phyloP scores from a whole-genome alignment of 2,797 vertebrate species.

The Myotis myotis region DNA sequence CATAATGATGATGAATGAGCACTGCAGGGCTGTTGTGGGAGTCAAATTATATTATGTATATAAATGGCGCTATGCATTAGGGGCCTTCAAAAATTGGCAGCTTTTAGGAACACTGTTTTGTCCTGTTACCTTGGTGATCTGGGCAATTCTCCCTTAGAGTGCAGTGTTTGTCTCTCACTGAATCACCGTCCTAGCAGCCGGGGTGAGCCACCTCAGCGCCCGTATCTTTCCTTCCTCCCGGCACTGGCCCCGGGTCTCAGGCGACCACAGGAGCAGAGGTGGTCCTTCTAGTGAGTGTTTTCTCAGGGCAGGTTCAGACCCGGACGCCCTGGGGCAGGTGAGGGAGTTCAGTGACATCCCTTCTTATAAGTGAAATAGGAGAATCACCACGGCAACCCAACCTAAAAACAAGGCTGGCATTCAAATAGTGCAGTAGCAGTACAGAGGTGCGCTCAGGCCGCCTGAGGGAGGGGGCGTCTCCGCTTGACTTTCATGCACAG shows the following conservation, averaged over 20 bases:
- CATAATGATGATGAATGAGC: neutral
- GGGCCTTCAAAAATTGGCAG: neutral
- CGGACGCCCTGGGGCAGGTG: neutral
- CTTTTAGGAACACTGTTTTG: neutral
- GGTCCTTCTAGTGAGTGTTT: neutral
- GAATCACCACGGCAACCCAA: neutral
- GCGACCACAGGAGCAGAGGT: neutral
- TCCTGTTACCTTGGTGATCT: neutral
- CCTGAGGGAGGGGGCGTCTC: neutral
- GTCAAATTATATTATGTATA: fast-evolving
- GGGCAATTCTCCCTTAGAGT: fast-evolving
- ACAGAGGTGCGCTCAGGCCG: neutral
- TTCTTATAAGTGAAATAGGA: neutral
- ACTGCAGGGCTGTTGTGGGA: neutral
- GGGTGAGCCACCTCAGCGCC: fast-evolving
- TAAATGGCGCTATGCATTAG: fast-evolving
- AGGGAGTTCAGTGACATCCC: neutral
- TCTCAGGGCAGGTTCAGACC: neutral
- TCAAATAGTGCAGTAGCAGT: fast-evolving
- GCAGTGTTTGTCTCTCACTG: neutral
- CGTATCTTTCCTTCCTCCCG: fast-evolving
- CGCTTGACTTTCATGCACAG: neutral
- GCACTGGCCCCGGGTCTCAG: neutral
- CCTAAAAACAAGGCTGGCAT: neutral
- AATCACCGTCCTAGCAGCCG: fast-evolving